phyloP scores from a whole-genome alignment of 2,797 vertebrate genomes.

The Clarias platycephalus region DNA sequence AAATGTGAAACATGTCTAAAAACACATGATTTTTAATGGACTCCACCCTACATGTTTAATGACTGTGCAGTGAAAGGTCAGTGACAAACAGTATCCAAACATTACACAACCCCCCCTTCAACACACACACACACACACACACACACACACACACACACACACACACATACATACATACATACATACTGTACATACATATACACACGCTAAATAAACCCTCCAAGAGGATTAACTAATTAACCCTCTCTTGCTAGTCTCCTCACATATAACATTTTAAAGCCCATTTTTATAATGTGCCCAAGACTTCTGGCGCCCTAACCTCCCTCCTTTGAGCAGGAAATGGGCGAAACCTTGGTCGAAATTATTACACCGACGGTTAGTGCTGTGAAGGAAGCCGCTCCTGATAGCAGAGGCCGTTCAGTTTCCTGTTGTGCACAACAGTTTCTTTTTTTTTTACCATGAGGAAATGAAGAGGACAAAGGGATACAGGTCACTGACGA shows the following conservation, averaged over 20 bases:
- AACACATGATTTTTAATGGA: neutral
- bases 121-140: too few species aligned
- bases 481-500: slow-evolving; percentile 48
- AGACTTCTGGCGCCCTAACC: slow-evolving; percentile 62
- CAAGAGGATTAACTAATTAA: neutral
- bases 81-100: neutral
- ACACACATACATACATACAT: too few species aligned
- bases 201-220: neutral
- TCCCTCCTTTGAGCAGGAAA: slow-evolving; percentile 85
- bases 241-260: neutral
- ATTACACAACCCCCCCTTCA: neutral
- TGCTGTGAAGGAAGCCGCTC: slow-evolving; percentile 86
- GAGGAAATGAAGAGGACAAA: slow-evolving; percentile 70
- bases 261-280: neutral
- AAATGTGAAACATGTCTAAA: neutral
- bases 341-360: slow-evolving; percentile 84
- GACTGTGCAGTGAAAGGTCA: neutral
- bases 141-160: too few species aligned
- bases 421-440: slow-evolving; percentile 91
- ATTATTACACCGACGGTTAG: slow-evolving; percentile 84
- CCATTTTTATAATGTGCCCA: neutral
- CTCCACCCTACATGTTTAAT: neutral
- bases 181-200: too few species aligned
- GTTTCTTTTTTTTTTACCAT: slow-evolving; percentile 67
- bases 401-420: slow-evolving; percentile 85